phyloP scores from a whole-genome alignment of 1,140 invertebrate genomes.

The Cherax destructor region DNA sequence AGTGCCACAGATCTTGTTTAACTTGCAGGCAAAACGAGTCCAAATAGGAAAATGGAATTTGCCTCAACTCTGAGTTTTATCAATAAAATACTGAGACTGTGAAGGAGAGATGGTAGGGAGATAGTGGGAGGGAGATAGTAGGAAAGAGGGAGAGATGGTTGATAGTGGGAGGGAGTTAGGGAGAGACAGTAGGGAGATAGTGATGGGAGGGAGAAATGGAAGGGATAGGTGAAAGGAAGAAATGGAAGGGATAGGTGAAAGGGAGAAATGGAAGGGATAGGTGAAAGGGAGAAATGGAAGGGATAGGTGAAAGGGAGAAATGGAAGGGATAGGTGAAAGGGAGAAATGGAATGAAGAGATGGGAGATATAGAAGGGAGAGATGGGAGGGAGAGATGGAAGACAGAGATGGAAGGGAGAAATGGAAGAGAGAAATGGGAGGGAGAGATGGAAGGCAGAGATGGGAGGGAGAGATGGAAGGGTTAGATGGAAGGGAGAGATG shows the following conservation, averaged over 20 bases:
- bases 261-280: not conserved
- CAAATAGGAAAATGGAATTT: conserved; percentile 59
- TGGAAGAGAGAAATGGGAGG: no score
- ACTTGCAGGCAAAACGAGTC: conserved; percentile 61
- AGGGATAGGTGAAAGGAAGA: not conserved
- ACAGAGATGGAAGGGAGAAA: no score
- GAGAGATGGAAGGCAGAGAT: no score
- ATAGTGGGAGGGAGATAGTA: conserved; percentile 16
- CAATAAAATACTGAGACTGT: not conserved
- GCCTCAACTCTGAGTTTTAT: conserved; percentile 35
- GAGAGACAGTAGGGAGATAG: not conserved
- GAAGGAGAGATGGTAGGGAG: not conserved
- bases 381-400: not conserved
- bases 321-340: not conserved
- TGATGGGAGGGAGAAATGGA: not conserved
- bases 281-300: no score
- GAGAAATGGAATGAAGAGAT: not conserved
- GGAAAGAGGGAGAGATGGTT: conserved; percentile 11
- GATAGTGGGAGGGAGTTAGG: not conserved
- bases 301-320: not conserved
- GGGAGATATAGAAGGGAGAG: not conserved
- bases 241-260: not conserved
- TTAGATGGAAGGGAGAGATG: no score
- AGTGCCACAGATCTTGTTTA: conserved; percentile 60
- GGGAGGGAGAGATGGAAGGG: not conserved